Base-by-base conservation (phyloP, 2,888 invertebrate genomes). In the Anorthoa munda region DNA sequence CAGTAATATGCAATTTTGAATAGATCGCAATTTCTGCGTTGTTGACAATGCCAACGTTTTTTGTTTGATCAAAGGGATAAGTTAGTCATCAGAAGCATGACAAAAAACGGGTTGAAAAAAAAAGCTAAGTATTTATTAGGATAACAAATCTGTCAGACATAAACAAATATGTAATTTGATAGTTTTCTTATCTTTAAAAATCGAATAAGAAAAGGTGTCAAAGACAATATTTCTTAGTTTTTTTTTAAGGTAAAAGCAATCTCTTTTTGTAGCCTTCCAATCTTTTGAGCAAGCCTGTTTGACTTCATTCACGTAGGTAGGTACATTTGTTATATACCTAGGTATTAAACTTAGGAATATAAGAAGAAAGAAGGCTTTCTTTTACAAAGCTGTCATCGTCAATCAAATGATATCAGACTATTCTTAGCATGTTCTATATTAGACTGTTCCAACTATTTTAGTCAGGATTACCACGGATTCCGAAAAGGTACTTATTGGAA, bases 131-230 rank as follows among this genome's bases (percentile, higher is more conserved):
- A 39, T 15, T 12, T 13, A 18, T 48, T 23, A 18, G 9, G 46
- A 51, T 59, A 64, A 75, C 61, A 70, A 75, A 75, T 70, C 68
- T 85, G 58, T 5, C 46, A 21, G 45, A 79, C 58, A 72, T 75
- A 81, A 84, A 83, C 78, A 83, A 83, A 73, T 63, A 63, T 50
- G 69, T 83, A 83, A 85, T 60, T 73, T 69, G 77, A 79, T 79
- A 76, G 48, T 77, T 66, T 82, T 60, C 73, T 71, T 74, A 77
- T 81, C 59, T 31, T 53, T 46, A n/a, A 59, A 23, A 74, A 72
- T 68, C 71, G 23, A 81, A 69, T 65, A 71, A 63, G 64, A 84
- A 72, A 77, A 81, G 61, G 84, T 78, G 84, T 81, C 66, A 83
- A 73, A 77, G 59, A 59, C 66, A 66, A 69, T 46, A 70, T 77